Evolutionary conservation across 2,888 invertebrate genomes (phyloP), one percentile per base, ranked within the genome.

Genomic region (Netelia inedita): DNA sequence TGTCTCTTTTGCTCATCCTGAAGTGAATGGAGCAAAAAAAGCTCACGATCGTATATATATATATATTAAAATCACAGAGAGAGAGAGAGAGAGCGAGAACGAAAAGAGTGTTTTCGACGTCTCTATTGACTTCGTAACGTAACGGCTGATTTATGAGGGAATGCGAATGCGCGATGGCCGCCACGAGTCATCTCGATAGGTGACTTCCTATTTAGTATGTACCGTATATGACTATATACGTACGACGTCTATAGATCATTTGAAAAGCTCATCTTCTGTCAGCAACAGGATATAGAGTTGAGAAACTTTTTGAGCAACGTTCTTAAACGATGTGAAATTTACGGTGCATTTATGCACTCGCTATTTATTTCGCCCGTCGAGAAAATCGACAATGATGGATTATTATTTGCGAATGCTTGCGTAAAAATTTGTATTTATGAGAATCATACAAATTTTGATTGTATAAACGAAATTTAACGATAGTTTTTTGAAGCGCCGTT

Each of bases 61-160:
- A 21, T 28, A 69, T 46, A 50, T 35, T n/a, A 23, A 66, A 76
- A 53, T 65, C 16, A 53, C 65, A 43, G 66, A 66, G 68, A 69
- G 63, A 81, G 74, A 57, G 53, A 23, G 53, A 69, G 71, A 46
- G 53, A 69, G 71, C 10, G 35, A 35, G 14, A 53, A 81, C 87
- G 89, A 90, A 90, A 91, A 90, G 91, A 92, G 90, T 92, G 91
- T 88, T 91, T 87, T 89, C 90, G 92, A 92, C 92, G 91, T 91
- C 91, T 92, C 92, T 90, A 92, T 92, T 90, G 92, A 91, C 91
- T 91, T 88, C 87, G 89, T 88, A 88, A 88, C 89, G 85, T 66
- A 73, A 65, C 61, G 55, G 87, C 90, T 92, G 92, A 92, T 92
- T 92, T 92, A 92, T 88, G 85, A 87, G 82, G 82, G 87, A 90